These are phyloP conservation scores for Pseudanteris insignis DNA, from an alignment of 2,888 invertebrate species.

Conservation along the genomic window DNA sequence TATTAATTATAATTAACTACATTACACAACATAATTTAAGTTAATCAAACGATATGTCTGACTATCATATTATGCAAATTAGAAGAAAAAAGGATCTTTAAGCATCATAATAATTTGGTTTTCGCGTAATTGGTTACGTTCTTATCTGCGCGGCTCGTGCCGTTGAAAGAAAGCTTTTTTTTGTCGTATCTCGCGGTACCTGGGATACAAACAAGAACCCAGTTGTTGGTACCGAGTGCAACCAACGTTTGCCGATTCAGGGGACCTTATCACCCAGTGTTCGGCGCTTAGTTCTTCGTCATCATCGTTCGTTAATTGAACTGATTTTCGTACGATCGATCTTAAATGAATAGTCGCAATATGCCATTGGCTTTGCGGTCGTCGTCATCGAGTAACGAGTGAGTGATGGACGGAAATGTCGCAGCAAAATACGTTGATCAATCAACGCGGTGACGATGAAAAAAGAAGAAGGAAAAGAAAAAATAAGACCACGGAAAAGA, in stretches of 20 bases:
- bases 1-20: too few relatives aligned
- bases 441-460: constrained; percentile 31
- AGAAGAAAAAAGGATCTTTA: too few relatives aligned
- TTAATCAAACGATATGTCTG: too few relatives aligned
- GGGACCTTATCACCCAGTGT: constrained; percentile 1
- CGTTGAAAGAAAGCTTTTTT: constrained; percentile 17
- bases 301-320: constrained; percentile 1
- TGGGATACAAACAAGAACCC: constrained; percentile 5
- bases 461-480: neutral
- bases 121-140: constrained; percentile 59
- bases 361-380: too few relatives aligned
- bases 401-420: too few relatives aligned
- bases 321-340: constrained; percentile 6
- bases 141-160: constrained; percentile 47
- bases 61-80: too few relatives aligned
- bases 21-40: too few relatives aligned
- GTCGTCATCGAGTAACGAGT: neutral
- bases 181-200: constrained; percentile 16
- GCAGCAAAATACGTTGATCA: constrained; percentile 25
- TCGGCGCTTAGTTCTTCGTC: constrained; percentile 1
- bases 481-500: constrained; percentile 8
- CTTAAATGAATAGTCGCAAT: constrained; percentile 3
- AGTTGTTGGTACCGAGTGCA: too few relatives aligned
- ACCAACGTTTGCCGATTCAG: constrained; percentile 2
- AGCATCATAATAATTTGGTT: constrained; percentile 40